These are phyloP conservation scores for Poeciliopsis turneri DNA, from an alignment of 2,797 vertebrate species.

Conservation along the genomic window DNA sequence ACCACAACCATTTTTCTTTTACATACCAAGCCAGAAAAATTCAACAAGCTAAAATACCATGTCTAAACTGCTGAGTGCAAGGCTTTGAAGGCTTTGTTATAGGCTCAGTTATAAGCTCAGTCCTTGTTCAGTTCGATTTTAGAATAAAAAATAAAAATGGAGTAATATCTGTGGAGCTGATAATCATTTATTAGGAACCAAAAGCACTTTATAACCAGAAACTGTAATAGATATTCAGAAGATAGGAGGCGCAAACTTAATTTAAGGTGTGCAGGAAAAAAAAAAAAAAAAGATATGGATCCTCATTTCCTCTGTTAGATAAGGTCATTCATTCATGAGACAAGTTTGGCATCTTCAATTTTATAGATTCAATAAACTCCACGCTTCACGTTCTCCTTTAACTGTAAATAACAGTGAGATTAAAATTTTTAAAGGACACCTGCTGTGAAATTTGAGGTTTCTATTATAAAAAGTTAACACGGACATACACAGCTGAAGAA, in stretches of 20 bases:
- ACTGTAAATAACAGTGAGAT: constrained; percentile 22
- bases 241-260: constrained; percentile 71
- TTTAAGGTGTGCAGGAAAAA: constrained; percentile 54
- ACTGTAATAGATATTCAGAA: constrained; percentile 64
- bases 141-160: constrained; percentile 38
- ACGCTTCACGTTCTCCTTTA: constrained; percentile 26
- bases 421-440: constrained; percentile 22
- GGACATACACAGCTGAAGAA: constrained; percentile 25
- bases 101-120: constrained; percentile 50
- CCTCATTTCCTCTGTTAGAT: constrained; percentile 69
- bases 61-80: constrained; percentile 72
- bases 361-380: constrained; percentile 35
- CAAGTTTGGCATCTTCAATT: constrained; percentile 44
- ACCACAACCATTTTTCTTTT: constrained; percentile 84
- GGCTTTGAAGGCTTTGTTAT: constrained; percentile 42
- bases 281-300: constrained; percentile 28
- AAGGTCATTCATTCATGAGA: constrained; percentile 49
- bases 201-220: constrained; percentile 65
- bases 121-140: constrained; percentile 58
- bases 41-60: constrained; percentile 86
- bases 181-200: constrained; percentile 62
- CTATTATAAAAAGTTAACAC: constrained; percentile 11
- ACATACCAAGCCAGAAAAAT: constrained; percentile 89
- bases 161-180: constrained; percentile 60
- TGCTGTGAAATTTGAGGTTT: constrained; percentile 22